Base-by-base conservation (phyloP, 2,888 invertebrate genomes). In the Papilio elwesi region DNA sequence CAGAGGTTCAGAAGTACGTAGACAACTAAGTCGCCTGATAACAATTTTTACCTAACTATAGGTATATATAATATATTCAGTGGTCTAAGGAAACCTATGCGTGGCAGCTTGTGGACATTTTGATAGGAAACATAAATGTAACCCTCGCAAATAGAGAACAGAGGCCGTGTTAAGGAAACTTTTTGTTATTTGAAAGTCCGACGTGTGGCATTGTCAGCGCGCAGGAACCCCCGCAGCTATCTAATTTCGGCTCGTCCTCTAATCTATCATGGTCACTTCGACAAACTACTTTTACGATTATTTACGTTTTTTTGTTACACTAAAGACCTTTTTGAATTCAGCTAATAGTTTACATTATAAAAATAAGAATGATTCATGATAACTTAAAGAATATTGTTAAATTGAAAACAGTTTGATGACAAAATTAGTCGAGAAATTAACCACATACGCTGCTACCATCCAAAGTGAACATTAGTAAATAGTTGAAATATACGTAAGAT, bases 201-300 rank as follows among this genome's bases (percentile, higher is more conserved):
- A 80, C 80, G 81, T 68, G 79, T 86, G 87, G 82, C 81, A 82
- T 87, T 90, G 89, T 89, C 87, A 87, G 84, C 76, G 78, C 78
- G 76, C 71, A 76, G 73, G 86, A 86, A 88, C 88, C 87, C 91
- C 90, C 82, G 90, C 80, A 75, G 89, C 74, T 80, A 90, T 88
- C 86, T 87, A 86, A 88, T 88, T 89, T 86, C 80, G 81, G 79
- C 80, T 80, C 77, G 78, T 79, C 77, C 74, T 75, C 77, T 59
- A 73, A 79, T 80, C 78, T 79, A 79, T 81, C 79, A 83, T 80
- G 85, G 84, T 83, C 87, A 83, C 51, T 71, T 74, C 62, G 38
- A 74, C 73, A 66, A 70, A 70, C 51, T 69, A 59, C 52, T 69
- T 55, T 36, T 36, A 48, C 15, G 12, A 48, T 66, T 52, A 59